phyloP scores from a whole-genome alignment of 2,797 vertebrate species.

The Epinephelus awoara region DNA sequence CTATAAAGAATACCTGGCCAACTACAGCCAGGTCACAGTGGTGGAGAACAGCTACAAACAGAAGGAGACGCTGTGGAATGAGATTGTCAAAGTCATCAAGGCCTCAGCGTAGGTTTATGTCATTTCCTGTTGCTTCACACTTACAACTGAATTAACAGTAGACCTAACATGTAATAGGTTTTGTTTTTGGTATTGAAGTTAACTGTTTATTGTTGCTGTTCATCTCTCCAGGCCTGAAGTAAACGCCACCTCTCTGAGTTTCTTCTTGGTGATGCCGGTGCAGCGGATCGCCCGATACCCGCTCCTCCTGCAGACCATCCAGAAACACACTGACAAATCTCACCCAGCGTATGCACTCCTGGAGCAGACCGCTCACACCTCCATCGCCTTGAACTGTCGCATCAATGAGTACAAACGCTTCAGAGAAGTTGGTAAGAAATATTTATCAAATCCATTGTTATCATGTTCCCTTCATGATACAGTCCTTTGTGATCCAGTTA shows the following conservation, averaged over 20 bases:
- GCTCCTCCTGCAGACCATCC: conserved; percentile 93
- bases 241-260: conserved; percentile 91
- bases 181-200: not conserved
- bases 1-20: conserved; percentile 92
- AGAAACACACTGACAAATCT: conserved; percentile 87
- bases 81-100: conserved; percentile 87
- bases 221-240: conserved; percentile 87
- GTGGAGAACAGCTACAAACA: conserved; percentile 91
- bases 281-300: conserved; percentile 97
- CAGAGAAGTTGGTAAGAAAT: conserved; percentile 94
- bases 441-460: not conserved
- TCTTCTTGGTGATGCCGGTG: conserved; percentile 95
- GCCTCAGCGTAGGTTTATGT: conserved; percentile 88
- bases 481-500: too few relatives aligned
- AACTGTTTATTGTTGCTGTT: rapidly evolving
- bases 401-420: conserved; percentile 98
- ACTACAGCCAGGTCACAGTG: conserved; percentile 88
- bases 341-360: conserved; percentile 83
- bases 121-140: not conserved
- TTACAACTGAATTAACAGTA: not conserved
- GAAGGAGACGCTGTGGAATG: conserved; percentile 87
- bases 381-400: conserved; percentile 90
- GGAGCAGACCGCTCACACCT: conserved; percentile 84
- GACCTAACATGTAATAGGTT: not conserved
- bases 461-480: not conserved